A percentile compares a stretch with the other conserved stretches of the same genome.
phyloP scores from a whole-genome alignment of 2,113 vertebrate genomes.

The Scortum barcoo region DNA sequence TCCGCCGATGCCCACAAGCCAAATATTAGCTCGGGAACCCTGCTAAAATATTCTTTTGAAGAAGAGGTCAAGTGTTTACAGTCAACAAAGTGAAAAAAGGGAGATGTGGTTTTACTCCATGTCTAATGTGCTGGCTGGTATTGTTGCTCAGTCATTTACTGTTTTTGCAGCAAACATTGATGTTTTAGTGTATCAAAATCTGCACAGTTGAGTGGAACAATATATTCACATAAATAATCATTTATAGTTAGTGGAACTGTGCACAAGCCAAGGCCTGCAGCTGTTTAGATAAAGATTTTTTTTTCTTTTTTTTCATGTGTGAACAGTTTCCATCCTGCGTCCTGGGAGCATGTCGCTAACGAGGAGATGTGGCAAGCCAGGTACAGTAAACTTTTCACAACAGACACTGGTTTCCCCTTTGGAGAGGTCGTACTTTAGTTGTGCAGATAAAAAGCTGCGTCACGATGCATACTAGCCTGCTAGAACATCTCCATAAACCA shows the following conservation, averaged over 20 bases:
- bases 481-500: conserved; percentile 80
- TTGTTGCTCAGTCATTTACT: conserved; percentile 78
- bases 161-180: conserved; percentile 74
- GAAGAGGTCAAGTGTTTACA: conserved; percentile 85
- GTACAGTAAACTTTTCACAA: conserved; percentile 77
- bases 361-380: conserved; percentile 99
- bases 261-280: conserved; percentile 55
- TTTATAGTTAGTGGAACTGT: conserved; percentile 73
- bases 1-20: conserved; percentile 83
- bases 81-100: conserved; percentile 73
- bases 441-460: conserved; percentile 70
- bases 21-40: conserved; percentile 82
- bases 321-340: conserved; percentile 90
- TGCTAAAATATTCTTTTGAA: conserved; percentile 87
- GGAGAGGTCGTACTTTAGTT: conserved; percentile 30
- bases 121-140: conserved; percentile 77
- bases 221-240: conserved; percentile 75
- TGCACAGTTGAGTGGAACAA: conserved; percentile 60
- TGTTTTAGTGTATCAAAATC: conserved; percentile 66
- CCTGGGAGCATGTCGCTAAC: conserved; percentile 96
- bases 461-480: conserved; percentile 60
- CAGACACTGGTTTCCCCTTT: conserved; percentile 21
- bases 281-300: conserved; percentile 56
- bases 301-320: conserved; percentile 26
- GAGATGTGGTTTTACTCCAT: conserved; percentile 77